phyloP scores from a whole-genome alignment of 2,888 invertebrate species.

The Drosophila subquinaria region DNA sequence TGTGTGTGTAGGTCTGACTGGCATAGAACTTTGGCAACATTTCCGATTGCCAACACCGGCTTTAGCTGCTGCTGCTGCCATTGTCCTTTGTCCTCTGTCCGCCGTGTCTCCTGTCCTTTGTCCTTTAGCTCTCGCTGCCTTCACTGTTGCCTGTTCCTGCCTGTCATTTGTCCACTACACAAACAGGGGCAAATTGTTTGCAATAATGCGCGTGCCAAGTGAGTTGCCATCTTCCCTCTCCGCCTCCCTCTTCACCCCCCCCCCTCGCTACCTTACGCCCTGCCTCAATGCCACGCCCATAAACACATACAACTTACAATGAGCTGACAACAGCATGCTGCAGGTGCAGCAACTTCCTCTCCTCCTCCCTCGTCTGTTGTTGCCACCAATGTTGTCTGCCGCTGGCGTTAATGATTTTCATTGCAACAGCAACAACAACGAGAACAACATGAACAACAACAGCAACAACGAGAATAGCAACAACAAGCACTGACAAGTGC shows the following conservation, averaged over 20 bases:
- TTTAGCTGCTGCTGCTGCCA: constrained; percentile 44
- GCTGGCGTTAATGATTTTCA: constrained; percentile 69
- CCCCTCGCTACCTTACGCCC: background rate
- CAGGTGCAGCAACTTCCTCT: constrained; percentile 47
- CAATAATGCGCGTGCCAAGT: constrained; percentile 78
- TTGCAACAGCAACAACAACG: constrained; percentile 39
- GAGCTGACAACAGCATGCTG: constrained; percentile 46
- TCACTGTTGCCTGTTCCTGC: constrained; percentile 12
- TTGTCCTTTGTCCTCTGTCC: constrained; percentile 54
- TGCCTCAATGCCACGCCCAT: constrained; percentile 29
- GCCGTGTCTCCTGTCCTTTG: constrained; percentile 16
- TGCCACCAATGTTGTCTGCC: constrained; percentile 13
- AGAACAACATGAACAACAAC: constrained; percentile 27
- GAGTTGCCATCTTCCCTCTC: constrained; percentile 24
- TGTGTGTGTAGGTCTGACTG: constrained; percentile 39
- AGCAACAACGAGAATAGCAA: constrained; percentile 20
- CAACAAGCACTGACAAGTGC: constrained; percentile 46
- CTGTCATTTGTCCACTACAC: constrained; percentile 74
- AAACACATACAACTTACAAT: constrained; percentile 37
- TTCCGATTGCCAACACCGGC: constrained; percentile 71
- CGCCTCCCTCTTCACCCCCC: background rate
- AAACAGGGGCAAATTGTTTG: constrained; percentile 79
- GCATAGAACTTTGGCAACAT: constrained; percentile 79
- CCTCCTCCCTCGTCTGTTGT: background rate
- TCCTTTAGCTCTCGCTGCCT: constrained; percentile 29